Evolutionary conservation across 2,113 vertebrate genomes (phyloP), one percentile per base, ranked within the genome.

Genomic region (Phyllostomus hastatus): DNA sequence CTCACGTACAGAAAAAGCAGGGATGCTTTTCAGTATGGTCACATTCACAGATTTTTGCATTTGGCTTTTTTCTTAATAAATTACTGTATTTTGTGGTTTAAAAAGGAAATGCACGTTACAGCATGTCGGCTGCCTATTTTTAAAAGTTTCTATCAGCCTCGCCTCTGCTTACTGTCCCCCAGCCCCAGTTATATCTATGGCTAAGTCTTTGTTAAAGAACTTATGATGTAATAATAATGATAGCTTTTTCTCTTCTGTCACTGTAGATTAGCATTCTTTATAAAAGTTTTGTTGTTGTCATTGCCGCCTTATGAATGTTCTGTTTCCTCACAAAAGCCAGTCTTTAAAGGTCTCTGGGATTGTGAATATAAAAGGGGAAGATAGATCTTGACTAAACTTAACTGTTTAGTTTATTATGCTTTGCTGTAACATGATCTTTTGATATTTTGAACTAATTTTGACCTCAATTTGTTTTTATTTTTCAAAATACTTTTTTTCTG

Each of bases 41-140:
- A 83, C 93, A 78, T 86, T 94, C 46, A 79, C n/a, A 85, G 33
- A 64, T 82, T 97, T 97, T 96, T 94, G n/a, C n/a, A 28, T 85
- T 41, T 76, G 59, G 50, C 16, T 59, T 94, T 96, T 96, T 90
- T 94, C 73, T 86, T 92, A 66, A 12, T 41, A 50, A 88, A 73
- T 64, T 43, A 80, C 9, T 92, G 24, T 48, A 75, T 93, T 96
- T 97, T 94, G 16, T 94, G 54, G 4, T 88, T 87, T 95, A 66
- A 87, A 94, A 91, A 64, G 59, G 24, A 83, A 61, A 64, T 73
- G 3, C 75, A n/a, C 67, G 26, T 95, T 93, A 19, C 7, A 94
- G 52, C 48, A 57, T 86, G 48, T 93, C 64, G 83, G 33, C 73
- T 96, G 41, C 82, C 43, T 83, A 24, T 94, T 92, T 95, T 43